Conservation (phyloP, 2,113 vertebrate genomes). For the Peromyscus leucopus region DNA sequence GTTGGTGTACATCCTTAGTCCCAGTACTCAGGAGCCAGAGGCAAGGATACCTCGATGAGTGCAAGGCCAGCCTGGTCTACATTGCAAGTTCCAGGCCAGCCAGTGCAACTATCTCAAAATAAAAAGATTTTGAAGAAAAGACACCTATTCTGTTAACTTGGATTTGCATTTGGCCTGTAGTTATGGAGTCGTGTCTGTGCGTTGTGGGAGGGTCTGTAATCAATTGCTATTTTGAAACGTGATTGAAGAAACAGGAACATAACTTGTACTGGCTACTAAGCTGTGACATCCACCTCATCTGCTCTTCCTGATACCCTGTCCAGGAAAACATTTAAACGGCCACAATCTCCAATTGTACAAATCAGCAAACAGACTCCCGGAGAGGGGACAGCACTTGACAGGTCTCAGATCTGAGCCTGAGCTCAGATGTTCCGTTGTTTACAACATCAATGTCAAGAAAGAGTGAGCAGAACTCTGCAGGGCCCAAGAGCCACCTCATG, state of each 20-base stretch:
- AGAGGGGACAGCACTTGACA: background rate
- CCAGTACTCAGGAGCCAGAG: background rate
- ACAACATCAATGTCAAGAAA: background rate
- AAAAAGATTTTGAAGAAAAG: slow-evolving; percentile 14
- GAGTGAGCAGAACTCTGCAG: background rate
- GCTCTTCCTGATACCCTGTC: background rate
- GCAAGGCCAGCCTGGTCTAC: background rate
- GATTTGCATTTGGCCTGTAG: slow-evolving; percentile 12
- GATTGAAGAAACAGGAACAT: slow-evolving; percentile 13
- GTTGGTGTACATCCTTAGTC: background rate
- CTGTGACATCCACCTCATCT: background rate
- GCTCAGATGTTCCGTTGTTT: background rate
- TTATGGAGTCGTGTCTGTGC: background rate
- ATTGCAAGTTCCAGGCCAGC: background rate
- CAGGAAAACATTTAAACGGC: slow-evolving; percentile 5
- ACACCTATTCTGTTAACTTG: background rate
- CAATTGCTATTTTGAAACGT: slow-evolving; percentile 40
- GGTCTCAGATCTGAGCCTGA: background rate
- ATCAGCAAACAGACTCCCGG: background rate
- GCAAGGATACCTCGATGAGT: background rate
- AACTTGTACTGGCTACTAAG: background rate
- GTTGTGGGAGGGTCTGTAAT: background rate
- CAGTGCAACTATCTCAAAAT: background rate
- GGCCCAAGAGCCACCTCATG: background rate
- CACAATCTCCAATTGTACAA: background rate